phyloP scores from a whole-genome alignment of 2,888 invertebrate genomes.

The Diarsia rubi region DNA sequence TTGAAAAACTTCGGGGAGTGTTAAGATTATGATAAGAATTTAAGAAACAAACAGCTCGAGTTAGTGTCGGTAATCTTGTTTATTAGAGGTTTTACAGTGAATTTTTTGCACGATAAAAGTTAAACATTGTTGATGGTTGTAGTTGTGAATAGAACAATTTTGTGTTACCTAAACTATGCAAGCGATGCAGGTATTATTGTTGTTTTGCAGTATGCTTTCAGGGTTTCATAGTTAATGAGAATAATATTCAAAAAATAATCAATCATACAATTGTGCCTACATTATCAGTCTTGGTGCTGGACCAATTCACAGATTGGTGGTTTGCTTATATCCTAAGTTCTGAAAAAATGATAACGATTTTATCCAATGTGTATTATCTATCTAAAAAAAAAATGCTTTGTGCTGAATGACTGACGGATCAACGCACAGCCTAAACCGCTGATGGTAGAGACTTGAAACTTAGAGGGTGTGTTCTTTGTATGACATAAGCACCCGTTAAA shows the following conservation, averaged over 20 bases:
- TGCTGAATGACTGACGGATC: too few relatives aligned
- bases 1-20: slow-evolving; percentile 39
- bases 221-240: background rate
- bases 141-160: background rate
- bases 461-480: too few relatives aligned
- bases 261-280: background rate
- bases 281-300: background rate
- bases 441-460: too few relatives aligned
- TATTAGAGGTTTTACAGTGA: background rate
- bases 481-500: too few relatives aligned
- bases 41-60: slow-evolving; percentile 8
- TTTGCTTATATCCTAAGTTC: too few relatives aligned
- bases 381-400: too few relatives aligned
- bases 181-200: background rate
- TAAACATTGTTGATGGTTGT: background rate
- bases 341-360: too few relatives aligned
- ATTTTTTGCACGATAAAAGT: background rate
- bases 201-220: background rate
- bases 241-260: background rate
- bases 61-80: background rate
- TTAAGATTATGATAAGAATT: slow-evolving; percentile 15
- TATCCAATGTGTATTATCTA: too few relatives aligned
- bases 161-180: background rate
- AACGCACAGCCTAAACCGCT: too few relatives aligned
- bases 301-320: background rate